A percentile compares a stretch with the other conserved stretches of the same genome.
Conservation (phyloP, 1,140 invertebrate species). For the Bilobella aurantiaca region DNA sequence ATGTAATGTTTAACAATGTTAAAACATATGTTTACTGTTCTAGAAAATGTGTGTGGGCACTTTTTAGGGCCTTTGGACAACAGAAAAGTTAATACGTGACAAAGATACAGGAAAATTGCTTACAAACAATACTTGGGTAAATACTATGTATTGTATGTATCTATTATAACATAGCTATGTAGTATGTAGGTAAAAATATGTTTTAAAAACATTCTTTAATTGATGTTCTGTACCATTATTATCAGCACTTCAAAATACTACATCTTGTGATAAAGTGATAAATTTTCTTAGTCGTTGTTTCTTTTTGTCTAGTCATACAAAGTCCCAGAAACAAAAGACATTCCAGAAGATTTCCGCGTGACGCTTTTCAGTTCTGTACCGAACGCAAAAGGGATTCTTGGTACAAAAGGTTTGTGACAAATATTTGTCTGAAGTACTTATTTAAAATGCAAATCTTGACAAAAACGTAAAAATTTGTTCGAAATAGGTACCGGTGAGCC, state of each 20-base stretch:
- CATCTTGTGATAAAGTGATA: no score
- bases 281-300: neutral
- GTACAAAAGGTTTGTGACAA: conserved; percentile 27
- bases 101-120: conserved; percentile 24
- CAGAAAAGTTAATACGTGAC: conserved; percentile 32
- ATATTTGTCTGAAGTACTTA: neutral
- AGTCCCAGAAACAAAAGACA: conserved; percentile 41
- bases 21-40: neutral
- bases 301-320: conserved; percentile 40
- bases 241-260: no score
- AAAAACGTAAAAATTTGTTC: conserved; percentile 10
- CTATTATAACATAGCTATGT: neutral
- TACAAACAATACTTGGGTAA: conserved; percentile 36
- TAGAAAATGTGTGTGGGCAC: neutral
- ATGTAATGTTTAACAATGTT: conserved; percentile 2
- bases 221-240: no score
- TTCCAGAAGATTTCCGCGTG: conserved; percentile 44
- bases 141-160: conserved; percentile 33
- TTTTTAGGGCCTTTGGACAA: conserved; percentile 57
- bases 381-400: conserved; percentile 40
- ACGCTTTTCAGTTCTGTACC: conserved; percentile 41
- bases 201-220: no score
- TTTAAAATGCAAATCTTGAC: neutral
- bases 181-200: neutral
- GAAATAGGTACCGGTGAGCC: conserved; percentile 62